Percentiles rank a stretch among this genome's conserved stretches.
These are phyloP conservation scores for Chesias legatella DNA, from an alignment of 2,888 invertebrate genomes.

Conservation along the genomic window DNA sequence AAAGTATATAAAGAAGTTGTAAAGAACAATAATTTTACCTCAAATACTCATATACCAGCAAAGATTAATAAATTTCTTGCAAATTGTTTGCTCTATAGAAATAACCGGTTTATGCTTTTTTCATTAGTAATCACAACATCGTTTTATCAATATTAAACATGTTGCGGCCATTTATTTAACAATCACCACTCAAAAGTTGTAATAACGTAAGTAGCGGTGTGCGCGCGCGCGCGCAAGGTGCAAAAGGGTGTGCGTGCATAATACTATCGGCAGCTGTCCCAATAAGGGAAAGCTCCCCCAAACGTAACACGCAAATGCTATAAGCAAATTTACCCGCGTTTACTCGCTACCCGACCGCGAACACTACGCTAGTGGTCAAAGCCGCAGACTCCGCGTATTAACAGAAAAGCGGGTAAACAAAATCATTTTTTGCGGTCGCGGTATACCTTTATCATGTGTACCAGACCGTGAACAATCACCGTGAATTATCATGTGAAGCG, in stretches of 20 bases:
- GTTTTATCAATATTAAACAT: background rate
- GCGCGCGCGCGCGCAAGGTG: constrained; percentile 60
- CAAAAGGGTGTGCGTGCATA: constrained; percentile 73
- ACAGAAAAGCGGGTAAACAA: constrained; percentile 69
- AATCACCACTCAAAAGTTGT: constrained; percentile 37
- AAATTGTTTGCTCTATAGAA: no score
- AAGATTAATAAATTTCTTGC: no score
- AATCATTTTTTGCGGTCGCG: constrained; percentile 73
- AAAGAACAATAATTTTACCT: no score
- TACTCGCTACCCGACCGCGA: constrained; percentile 50
- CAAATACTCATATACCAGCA: no score
- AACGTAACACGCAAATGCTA: constrained; percentile 60
- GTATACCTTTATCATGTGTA: constrained; percentile 69
- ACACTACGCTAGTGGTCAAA: constrained; percentile 58
- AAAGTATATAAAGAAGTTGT: no score
- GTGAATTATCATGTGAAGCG: constrained; percentile 73
- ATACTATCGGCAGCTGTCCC: constrained; percentile 72
- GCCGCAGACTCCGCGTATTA: constrained; percentile 60
- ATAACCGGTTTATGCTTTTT: no score
- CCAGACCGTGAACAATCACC: constrained; percentile 77
- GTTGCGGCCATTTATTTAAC: constrained; percentile 21
- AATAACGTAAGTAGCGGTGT: constrained; percentile 38
- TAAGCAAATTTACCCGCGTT: constrained; percentile 54
- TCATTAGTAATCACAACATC: no score
- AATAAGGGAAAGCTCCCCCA: constrained; percentile 53